These are phyloP conservation scores for Argopecten irradians DNA, from an alignment of 1,140 invertebrate species.

Conservation along the genomic window DNA sequence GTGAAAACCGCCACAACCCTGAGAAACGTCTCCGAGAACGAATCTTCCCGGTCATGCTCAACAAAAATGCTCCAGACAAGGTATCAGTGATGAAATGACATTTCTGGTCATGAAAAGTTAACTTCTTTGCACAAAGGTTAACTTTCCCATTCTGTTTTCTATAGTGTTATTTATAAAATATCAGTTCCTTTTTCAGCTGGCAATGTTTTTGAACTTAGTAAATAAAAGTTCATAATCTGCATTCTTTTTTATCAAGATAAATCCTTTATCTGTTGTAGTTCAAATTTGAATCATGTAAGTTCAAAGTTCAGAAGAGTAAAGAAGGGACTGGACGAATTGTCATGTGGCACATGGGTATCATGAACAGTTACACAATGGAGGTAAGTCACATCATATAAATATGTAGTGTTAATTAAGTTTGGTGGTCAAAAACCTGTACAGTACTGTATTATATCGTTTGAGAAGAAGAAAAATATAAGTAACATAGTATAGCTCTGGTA, in stretches of 20 bases:
- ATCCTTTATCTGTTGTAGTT: slow-evolving; percentile 81
- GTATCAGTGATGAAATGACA: slow-evolving; percentile 77
- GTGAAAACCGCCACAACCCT: slow-evolving; percentile 88
- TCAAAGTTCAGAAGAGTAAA: slow-evolving; percentile 93
- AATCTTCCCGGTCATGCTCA: slow-evolving; percentile 93
- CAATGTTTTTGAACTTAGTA: too few species aligned
- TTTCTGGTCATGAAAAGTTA: not conserved
- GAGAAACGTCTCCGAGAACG: slow-evolving; percentile 88
- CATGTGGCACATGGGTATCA: slow-evolving; percentile 95
- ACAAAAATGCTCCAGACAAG: slow-evolving; percentile 94
- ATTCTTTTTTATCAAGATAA: too few species aligned
- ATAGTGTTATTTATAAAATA: too few species aligned
- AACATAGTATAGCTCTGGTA: too few species aligned
- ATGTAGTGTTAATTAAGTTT: too few species aligned
- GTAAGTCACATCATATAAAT: slow-evolving; percentile 47
- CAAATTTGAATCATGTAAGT: slow-evolving; percentile 95
- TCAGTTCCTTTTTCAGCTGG: too few species aligned
- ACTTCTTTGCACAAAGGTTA: not conserved
- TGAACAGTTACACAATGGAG: slow-evolving; percentile 96
- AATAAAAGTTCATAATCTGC: too few species aligned
- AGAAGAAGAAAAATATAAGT: too few species aligned
- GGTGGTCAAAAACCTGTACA: too few species aligned
- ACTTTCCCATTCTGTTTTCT: not conserved
- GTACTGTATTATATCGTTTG: too few species aligned
- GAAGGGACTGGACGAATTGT: slow-evolving; percentile 95